phyloP scores from a whole-genome alignment of 2,113 vertebrate species.

The Calidris pugnax region DNA sequence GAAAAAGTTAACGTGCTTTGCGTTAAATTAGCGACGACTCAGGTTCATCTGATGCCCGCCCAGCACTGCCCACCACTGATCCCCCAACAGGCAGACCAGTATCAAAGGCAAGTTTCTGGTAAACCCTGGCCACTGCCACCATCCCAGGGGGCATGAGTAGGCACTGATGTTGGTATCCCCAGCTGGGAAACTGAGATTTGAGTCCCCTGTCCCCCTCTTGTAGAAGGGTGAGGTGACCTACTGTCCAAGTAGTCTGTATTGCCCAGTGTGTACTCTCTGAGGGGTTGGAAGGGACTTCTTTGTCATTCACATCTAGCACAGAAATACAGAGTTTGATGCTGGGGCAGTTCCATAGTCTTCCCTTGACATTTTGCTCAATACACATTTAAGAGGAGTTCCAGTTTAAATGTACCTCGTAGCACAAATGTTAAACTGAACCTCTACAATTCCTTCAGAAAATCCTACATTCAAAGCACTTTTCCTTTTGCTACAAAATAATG shows the following conservation, averaged over 20 bases:
- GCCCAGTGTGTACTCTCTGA: not conserved
- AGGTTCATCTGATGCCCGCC: not conserved
- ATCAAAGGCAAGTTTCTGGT: not conserved
- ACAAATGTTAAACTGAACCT: not conserved
- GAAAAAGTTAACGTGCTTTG: not conserved
- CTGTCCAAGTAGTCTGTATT: not conserved
- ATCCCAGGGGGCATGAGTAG: not conserved
- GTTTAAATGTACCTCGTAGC: not conserved
- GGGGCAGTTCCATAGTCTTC: not conserved
- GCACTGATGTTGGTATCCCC: not conserved
- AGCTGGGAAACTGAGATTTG: not conserved
- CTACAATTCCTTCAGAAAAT: not conserved
- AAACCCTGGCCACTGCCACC: not conserved
- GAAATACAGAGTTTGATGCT: not conserved
- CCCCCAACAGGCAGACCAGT: not conserved
- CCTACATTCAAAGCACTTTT: not conserved
- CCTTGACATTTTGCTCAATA: not conserved
- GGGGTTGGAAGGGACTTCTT: not conserved
- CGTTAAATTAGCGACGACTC: not conserved
- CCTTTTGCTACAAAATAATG: conserved; percentile 3
- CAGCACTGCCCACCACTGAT: not conserved
- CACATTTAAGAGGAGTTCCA: not conserved
- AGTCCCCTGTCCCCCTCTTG: not conserved
- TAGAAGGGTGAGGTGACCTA: not conserved
- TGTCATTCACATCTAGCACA: not conserved